These are phyloP conservation scores for Nasonia vitripennis DNA, from an alignment of 1,140 invertebrate genomes.

Conservation along the genomic window DNA sequence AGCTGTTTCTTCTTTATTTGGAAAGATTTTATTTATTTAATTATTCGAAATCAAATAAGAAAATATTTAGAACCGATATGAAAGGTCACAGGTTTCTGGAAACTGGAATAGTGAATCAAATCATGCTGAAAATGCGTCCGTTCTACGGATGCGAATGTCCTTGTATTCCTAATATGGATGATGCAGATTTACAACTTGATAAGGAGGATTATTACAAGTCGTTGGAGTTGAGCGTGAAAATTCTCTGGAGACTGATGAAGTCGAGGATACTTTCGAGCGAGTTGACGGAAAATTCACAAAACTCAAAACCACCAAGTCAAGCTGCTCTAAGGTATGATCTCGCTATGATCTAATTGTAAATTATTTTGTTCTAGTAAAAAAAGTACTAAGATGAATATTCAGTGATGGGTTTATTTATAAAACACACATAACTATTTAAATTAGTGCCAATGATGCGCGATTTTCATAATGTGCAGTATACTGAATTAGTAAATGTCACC, in stretches of 20 bases:
- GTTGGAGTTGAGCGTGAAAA: slow-evolving; percentile 55
- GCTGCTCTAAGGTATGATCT: slow-evolving; percentile 59
- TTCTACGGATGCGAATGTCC: slow-evolving; percentile 46
- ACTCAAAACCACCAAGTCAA: slow-evolving; percentile 39
- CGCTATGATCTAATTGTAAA: too few species aligned
- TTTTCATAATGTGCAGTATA: too few species aligned
- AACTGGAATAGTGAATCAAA: slow-evolving; percentile 57
- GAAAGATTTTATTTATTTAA: too few species aligned
- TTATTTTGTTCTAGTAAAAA: too few species aligned
- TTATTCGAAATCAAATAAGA: too few species aligned
- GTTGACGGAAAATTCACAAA: slow-evolving; percentile 12
- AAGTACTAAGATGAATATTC: too few species aligned
- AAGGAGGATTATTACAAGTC: slow-evolving; percentile 54
- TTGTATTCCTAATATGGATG: slow-evolving; percentile 41
- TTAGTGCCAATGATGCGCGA: too few species aligned
- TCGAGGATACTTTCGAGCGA: slow-evolving; percentile 50
- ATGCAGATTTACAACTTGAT: slow-evolving; percentile 46
- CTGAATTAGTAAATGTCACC: too few species aligned
- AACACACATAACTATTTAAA: not conserved
- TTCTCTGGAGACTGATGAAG: slow-evolving; percentile 60
- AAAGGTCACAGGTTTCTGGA: slow-evolving; percentile 63
- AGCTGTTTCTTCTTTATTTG: slow-evolving; percentile 38
- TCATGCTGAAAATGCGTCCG: slow-evolving; percentile 60
- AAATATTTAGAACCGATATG: not conserved
- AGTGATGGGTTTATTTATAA: not conserved